Conservation (phyloP, 2,113 vertebrate genomes). For the Colistium nudipinnis region DNA sequence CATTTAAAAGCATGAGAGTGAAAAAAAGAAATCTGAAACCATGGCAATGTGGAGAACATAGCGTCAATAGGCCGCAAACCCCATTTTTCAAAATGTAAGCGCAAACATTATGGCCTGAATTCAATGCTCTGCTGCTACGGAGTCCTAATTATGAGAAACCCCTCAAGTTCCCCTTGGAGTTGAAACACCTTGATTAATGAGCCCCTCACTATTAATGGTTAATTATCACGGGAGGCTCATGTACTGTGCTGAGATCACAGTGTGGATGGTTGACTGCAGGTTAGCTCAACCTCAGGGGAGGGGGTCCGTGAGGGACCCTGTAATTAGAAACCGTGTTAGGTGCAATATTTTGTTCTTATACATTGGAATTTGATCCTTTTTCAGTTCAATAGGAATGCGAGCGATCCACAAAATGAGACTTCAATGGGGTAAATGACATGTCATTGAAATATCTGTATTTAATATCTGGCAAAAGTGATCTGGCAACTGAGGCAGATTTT, state of each 20-base stretch:
- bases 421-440: no score
- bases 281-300: constrained; percentile 39
- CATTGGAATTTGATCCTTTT: no score
- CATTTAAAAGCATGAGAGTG: background rate
- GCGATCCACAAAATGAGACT: no score
- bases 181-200: constrained; percentile 71
- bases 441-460: no score
- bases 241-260: constrained; percentile 46
- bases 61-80: background rate
- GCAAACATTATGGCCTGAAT: constrained; percentile 41
- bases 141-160: constrained; percentile 66
- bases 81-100: constrained; percentile 14
- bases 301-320: constrained; percentile 42
- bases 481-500: no score
- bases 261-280: constrained; percentile 51
- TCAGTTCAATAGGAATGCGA: no score
- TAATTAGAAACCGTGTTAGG: constrained; percentile 62
- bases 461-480: no score
- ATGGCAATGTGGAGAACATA: background rate
- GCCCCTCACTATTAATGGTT: constrained; percentile 47
- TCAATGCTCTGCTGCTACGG: constrained; percentile 27
- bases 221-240: constrained; percentile 41
- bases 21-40: background rate
- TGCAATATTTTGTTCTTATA: no score
- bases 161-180: constrained; percentile 54